Evolutionary conservation across 35 echinoderm and acorn worm genomes (phyloP), one percentile per base, ranked within the genome.

Genomic region (Anneissia japonica): DNA sequence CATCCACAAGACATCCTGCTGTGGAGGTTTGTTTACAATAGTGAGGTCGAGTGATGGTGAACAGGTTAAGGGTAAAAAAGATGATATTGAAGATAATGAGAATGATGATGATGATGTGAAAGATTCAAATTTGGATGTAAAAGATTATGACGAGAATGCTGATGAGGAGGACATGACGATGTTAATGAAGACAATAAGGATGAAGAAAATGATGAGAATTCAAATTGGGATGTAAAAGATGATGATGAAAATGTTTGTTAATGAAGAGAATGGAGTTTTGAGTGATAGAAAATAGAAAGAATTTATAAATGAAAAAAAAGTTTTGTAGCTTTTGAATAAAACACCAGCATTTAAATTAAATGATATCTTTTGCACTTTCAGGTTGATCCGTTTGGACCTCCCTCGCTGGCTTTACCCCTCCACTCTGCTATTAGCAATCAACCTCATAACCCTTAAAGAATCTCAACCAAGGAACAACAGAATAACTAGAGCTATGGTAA

Each of bases 321-420:
- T n/a, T n/a, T n/a, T n/a, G n/a, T n/a, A n/a, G n/a, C n/a, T n/a
- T n/a, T n/a, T n/a, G n/a, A n/a, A n/a, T n/a, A n/a, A n/a, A n/a
- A n/a, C n/a, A n/a, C n/a, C n/a, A n/a, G n/a, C n/a, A n/a, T n/a
- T n/a, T n/a, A 46, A 34, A 46, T 19, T 46, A 26, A 39, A 73
- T 16, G 6, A 35, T n/a, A 23, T 21, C 29, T 55, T 38, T 84
- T 32, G 34, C 4, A 14, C 45, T 30, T 80, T 35, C 77, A 97
- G 94, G 94, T 97, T 64, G 94, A 97, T 83, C 90, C 94, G 28
- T 97, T 97, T 93, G 94, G 94, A 17, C 94, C 94, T 17, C 94
- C 94, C 41, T 80, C 88, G 26, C 73, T 97, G 79, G 94, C 94
- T 30, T 31, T 97, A 31, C 86, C 89, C 31, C 89, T 86, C n/a